Base-by-base conservation (phyloP, 2,797 vertebrate genomes). In the Eulemur mongoz region DNA sequence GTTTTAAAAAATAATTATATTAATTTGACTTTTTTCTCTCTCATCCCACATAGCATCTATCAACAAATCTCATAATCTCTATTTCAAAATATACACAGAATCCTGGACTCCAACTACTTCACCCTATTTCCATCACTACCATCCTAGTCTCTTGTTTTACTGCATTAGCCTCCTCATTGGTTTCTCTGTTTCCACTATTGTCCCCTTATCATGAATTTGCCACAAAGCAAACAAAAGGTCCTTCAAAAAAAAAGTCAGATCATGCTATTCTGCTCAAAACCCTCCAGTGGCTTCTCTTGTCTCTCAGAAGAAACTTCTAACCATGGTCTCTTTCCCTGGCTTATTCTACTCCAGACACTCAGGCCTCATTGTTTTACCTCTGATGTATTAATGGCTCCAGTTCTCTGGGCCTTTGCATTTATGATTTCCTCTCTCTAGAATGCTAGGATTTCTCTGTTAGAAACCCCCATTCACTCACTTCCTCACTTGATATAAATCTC, bases 391-490 rank as follows among this genome's bases (percentile, higher is more conserved):
- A 65, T 6, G 89, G 25, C 23, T 48, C 18, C 20, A 54, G 14
- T 90, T 4, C 50, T 91, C 61, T 80, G 43, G 3, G 43, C 14
- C 43, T 87, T 83, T 87, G 27, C 27, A 5, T 67, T 83, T 11
- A 45, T n/a, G 32, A 83, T 54, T 88, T 17, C 11, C 2, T 84
- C 45, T 78, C 9, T 32, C 30, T 84, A 54, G n/a, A 86, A 65
- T 90, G 23, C 35, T 38, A 40, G 5, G 4, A 79, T 70, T 73
- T 70, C 12, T 59, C 35, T 6, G 67, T 48, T 20, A 92, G 38
- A 94, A 95, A 95, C 32, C 38, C 50, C 72, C 81, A 45, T 59
- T 80, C 11, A 38, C 35, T 84, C 43, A 38, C 50, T 91, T 94
- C 30, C 45, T 73, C 38, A 88, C 20, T 80, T 32, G 25, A 94